Conservation (phyloP, 2,113 vertebrate species). For the Neotoma lepida region DNA sequence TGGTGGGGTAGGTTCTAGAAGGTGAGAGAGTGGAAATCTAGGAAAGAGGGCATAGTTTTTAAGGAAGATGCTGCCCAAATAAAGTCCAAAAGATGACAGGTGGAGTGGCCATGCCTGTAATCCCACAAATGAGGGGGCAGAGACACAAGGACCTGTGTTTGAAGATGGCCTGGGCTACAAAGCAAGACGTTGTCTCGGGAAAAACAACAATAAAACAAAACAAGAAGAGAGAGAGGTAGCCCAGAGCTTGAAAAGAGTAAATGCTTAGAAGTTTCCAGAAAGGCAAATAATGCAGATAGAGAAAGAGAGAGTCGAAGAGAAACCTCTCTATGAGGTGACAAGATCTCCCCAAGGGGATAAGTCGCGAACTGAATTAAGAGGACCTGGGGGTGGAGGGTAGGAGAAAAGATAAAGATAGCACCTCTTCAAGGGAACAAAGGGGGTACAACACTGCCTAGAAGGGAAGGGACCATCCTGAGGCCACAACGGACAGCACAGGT, state of each 20-base stretch:
- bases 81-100: neutral
- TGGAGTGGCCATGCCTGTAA: neutral
- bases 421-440: neutral
- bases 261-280: neutral
- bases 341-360: neutral
- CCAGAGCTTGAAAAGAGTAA: neutral
- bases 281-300: neutral
- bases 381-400: too few relatives aligned
- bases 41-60: neutral
- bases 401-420: fast-evolving
- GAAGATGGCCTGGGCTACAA: neutral
- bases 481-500: neutral
- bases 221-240: neutral
- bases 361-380: neutral
- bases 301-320: neutral
- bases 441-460: neutral
- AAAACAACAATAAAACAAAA: neutral
- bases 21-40: fast-evolving
- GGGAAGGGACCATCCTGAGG: neutral
- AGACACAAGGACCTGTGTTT: neutral
- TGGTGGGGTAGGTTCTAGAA: neutral
- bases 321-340: neutral
- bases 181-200: neutral
- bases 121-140: neutral
- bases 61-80: neutral